phyloP scores from a whole-genome alignment of 2,113 vertebrate species.

The Sardina pilchardus region DNA sequence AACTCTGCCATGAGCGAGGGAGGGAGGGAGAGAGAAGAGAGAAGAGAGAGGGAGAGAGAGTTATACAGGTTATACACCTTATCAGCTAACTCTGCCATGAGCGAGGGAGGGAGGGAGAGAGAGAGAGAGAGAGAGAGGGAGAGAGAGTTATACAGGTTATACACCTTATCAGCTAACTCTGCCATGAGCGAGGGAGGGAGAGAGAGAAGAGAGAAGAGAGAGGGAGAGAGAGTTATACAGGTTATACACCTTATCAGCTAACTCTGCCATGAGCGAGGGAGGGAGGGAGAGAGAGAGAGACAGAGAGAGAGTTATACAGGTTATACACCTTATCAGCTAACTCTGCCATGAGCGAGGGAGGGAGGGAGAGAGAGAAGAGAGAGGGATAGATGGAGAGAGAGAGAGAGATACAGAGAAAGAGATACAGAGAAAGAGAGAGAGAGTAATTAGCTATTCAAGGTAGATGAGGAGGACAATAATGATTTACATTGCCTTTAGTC shows the following conservation, averaged over 20 bases:
- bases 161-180: slow-evolving; percentile 97
- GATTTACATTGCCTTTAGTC: too few relatives aligned
- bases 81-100: slow-evolving; percentile 88
- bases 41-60: neutral
- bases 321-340: too few relatives aligned
- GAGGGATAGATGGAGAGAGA: too few relatives aligned
- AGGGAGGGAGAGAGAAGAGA: slow-evolving; percentile 3
- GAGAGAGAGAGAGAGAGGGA: too few relatives aligned
- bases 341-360: neutral
- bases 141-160: slow-evolving; percentile 96
- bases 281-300: slow-evolving; percentile 12
- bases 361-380: too few relatives aligned
- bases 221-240: slow-evolving; percentile 80
- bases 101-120: neutral
- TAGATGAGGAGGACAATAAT: too few relatives aligned
- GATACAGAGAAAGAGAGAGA: neutral
- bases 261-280: slow-evolving; percentile 76
- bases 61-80: slow-evolving; percentile 96
- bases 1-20: slow-evolving; percentile 76
- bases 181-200: slow-evolving; percentile 40
- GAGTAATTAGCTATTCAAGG: too few relatives aligned
- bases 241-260: slow-evolving; percentile 97
- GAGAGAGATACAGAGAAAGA: too few relatives aligned
- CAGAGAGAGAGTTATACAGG: too few relatives aligned
- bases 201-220: too few relatives aligned